Evolutionary conservation across 2,888 invertebrate genomes (phyloP).

Genomic region (Dryobota labecula): DNA sequence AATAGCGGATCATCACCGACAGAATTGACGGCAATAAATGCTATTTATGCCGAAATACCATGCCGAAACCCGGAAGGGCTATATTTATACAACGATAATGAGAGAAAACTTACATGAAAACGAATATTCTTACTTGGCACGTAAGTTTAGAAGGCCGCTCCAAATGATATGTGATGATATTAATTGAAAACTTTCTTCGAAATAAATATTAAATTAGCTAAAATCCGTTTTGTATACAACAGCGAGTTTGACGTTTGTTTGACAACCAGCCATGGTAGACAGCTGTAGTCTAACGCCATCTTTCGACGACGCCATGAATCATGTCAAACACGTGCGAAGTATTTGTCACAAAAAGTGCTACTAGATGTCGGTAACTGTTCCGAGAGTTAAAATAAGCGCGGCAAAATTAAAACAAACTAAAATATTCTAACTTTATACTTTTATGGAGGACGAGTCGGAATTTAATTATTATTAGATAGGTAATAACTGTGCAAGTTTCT

Average conservation of each 20-base stretch:
- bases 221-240: conserved; percentile 87
- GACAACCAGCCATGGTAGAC: conserved; percentile 67
- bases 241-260: conserved; percentile 77
- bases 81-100: conserved; percentile 80
- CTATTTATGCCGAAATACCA: conserved; percentile 79
- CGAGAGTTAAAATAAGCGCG: conserved; percentile 39
- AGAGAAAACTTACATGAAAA: conserved; percentile 80
- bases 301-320: conserved; percentile 67
- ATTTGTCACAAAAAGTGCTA: conserved; percentile 59
- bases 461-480: not conserved
- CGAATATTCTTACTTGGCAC: conserved; percentile 76
- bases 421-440: conserved; percentile 17
- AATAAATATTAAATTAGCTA: conserved; percentile 89
- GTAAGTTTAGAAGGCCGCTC: conserved; percentile 71
- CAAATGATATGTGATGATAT: conserved; percentile 73
- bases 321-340: conserved; percentile 40
- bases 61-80: conserved; percentile 80
- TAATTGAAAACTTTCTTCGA: conserved; percentile 82
- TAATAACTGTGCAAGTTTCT: not conserved
- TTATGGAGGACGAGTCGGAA: not conserved
- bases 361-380: conserved; percentile 77
- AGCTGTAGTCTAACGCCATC: conserved; percentile 79
- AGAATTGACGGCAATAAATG: conserved; percentile 75
- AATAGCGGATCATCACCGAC: conserved; percentile 69
- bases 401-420: conserved; percentile 43